Conservation (phyloP, 2,797 vertebrate species). For the Aplochiton taeniatus region DNA sequence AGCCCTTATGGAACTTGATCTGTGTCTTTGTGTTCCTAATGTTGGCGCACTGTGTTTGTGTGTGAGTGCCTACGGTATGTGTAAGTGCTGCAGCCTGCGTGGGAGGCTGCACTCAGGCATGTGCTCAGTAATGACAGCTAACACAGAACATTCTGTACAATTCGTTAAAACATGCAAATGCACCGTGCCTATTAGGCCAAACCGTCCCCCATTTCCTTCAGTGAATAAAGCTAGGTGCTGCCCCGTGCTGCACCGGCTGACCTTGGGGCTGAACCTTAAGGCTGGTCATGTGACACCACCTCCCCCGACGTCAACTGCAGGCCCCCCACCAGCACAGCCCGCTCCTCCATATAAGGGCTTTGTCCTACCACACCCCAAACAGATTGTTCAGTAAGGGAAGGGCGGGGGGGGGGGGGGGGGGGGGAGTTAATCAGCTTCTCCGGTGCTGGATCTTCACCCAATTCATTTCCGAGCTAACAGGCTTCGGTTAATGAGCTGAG, state of each 20-base stretch:
- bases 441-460: constrained; percentile 72
- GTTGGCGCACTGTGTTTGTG: background rate
- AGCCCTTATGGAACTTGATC: too few species aligned
- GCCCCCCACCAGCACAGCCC: background rate
- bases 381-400: constrained; percentile 52
- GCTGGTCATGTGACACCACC: constrained; percentile 51
- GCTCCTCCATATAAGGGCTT: constrained; percentile 2
- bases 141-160: too few species aligned
- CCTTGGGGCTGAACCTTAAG: constrained; percentile 54
- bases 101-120: constrained; percentile 17
- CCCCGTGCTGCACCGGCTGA: constrained; percentile 43
- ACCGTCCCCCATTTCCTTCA: background rate
- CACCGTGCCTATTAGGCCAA: too few species aligned
- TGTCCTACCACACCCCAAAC: constrained; percentile 59
- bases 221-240: constrained; percentile 9
- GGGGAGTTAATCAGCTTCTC: constrained; percentile 73
- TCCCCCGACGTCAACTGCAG: too few species aligned
- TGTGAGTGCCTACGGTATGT: constrained; percentile 22
- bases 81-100: constrained; percentile 13
- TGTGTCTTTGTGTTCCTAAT: background rate
- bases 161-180: too few species aligned
- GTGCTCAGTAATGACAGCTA: background rate
- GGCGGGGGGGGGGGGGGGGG: constrained; percentile 18
- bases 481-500: constrained; percentile 78
- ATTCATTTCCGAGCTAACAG: constrained; percentile 79